A percentile compares a stretch with the other conserved stretches of the same genome.
Conservation (phyloP, 2,113 vertebrate genomes). For the Bubo scandiacus region DNA sequence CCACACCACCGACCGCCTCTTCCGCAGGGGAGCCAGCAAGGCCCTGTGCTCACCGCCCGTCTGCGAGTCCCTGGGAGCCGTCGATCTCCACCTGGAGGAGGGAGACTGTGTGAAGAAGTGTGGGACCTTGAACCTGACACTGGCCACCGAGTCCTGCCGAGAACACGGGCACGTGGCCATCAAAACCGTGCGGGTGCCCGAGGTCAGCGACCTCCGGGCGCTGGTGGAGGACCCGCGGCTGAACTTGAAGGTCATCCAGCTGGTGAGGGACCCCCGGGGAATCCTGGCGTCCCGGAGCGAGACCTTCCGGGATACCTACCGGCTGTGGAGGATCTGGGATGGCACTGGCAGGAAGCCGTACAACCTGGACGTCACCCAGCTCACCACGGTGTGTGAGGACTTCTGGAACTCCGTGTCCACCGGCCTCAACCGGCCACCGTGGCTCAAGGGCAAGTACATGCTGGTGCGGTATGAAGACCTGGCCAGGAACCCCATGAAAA, state of each 20-base stretch:
- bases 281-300: conserved; percentile 94
- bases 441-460: conserved; percentile 98
- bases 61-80: conserved; percentile 79
- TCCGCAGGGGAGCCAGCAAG: conserved; percentile 91
- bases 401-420: conserved; percentile 92
- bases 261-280: conserved; percentile 93
- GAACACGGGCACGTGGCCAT: conserved; percentile 89
- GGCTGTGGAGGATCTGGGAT: conserved; percentile 95
- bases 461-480: conserved; percentile 95
- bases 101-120: conserved; percentile 94
- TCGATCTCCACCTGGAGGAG: conserved; percentile 86
- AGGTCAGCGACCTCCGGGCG: conserved; percentile 88
- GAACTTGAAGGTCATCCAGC: conserved; percentile 95
- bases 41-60: conserved; percentile 90
- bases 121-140: conserved; percentile 85
- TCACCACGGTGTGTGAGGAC: conserved; percentile 93
- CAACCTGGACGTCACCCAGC: conserved; percentile 89
- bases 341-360: conserved; percentile 92
- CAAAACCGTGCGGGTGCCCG: conserved; percentile 92
- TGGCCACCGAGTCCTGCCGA: conserved; percentile 87
- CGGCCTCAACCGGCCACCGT: conserved; percentile 84
- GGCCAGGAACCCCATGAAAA: conserved; percentile 89
- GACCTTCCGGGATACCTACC: conserved; percentile 94
- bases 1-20: conserved; percentile 91
- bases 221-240: conserved; percentile 92